These are phyloP conservation scores for Anolis sagrei DNA, from an alignment of 2,113 vertebrate species.

Conservation along the genomic window DNA sequence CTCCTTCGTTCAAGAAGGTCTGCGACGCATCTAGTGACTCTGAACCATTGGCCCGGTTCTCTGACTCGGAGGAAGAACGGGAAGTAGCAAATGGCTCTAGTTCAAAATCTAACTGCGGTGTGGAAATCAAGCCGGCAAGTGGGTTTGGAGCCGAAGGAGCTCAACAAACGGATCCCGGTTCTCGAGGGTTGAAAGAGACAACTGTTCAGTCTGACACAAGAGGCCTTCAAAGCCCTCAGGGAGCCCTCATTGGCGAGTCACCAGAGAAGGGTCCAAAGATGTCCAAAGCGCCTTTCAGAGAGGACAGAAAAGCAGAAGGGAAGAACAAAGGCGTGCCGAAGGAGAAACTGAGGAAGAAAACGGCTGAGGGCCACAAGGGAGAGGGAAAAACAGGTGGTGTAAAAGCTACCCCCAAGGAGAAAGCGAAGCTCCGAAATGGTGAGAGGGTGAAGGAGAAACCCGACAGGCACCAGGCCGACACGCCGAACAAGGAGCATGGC, in stretches of 20 bases:
- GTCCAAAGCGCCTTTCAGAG: not conserved
- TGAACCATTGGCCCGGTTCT: conserved; percentile 77
- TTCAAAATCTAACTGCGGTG: conserved; percentile 60
- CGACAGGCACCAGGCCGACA: conserved; percentile 63
- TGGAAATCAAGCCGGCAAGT: conserved; percentile 47
- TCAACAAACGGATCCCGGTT: conserved; percentile 29
- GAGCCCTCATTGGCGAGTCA: conserved; percentile 2
- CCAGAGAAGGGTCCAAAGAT: conserved; percentile 65
- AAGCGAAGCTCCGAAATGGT: conserved; percentile 56
- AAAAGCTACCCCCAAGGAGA: conserved; percentile 75
- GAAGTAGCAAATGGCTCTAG: conserved; percentile 63
- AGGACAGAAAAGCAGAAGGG: conserved; percentile 69
- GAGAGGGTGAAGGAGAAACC: conserved; percentile 71
- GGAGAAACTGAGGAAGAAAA: conserved; percentile 67
- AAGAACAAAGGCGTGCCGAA: conserved; percentile 52
- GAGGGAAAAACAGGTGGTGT: conserved; percentile 73
- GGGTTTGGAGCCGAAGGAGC: conserved; percentile 38
- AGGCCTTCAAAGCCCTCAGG: conserved; percentile 51
- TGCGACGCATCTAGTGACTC: conserved; percentile 72
- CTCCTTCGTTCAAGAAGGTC: conserved; percentile 78
- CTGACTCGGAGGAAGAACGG: conserved; percentile 87
- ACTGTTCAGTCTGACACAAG: conserved; percentile 65
- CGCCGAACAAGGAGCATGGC: conserved; percentile 65
- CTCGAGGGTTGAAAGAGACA: conserved; percentile 62
- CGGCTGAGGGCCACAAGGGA: conserved; percentile 51